Conservation (phyloP, 2,888 invertebrate genomes). For the Chrysolina americana region DNA sequence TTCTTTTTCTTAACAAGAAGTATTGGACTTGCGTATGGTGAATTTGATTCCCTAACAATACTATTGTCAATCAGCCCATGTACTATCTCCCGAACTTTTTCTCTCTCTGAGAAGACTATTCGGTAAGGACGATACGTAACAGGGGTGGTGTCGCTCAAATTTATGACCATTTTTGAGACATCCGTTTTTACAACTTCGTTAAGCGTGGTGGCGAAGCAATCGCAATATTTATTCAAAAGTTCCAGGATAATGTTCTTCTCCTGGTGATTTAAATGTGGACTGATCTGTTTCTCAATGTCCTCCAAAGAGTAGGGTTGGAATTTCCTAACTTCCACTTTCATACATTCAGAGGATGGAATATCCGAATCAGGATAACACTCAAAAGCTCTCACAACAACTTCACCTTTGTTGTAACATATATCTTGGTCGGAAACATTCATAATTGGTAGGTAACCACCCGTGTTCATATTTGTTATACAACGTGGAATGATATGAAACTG, state of each 20-base stretch:
- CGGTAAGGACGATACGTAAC: constrained; percentile 49
- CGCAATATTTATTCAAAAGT: constrained; percentile 43
- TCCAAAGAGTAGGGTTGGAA: constrained; percentile 22
- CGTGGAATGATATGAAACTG: constrained; percentile 36
- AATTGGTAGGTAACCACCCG: no score
- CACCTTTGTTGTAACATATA: constrained; percentile 39
- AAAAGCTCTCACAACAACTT: constrained; percentile 33
- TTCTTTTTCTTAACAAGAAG: constrained; percentile 48
- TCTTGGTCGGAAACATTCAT: constrained; percentile 32
- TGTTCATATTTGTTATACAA: no score
- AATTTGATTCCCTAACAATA: constrained; percentile 44
- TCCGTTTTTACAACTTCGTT: constrained; percentile 43
- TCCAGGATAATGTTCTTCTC: constrained; percentile 23
- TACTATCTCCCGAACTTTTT: constrained; percentile 43
- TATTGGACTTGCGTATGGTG: constrained; percentile 45
- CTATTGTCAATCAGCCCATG: constrained; percentile 37
- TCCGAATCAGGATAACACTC: constrained; percentile 36
- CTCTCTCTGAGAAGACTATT: constrained; percentile 43
- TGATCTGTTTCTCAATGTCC: constrained; percentile 28
- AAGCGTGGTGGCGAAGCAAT: constrained; percentile 42
- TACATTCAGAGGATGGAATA: constrained; percentile 13
- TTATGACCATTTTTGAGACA: constrained; percentile 47
- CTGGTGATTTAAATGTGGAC: constrained; percentile 4
- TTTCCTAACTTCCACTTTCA: constrained; percentile 8
- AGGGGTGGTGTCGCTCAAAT: constrained; percentile 37